Conservation (phyloP, 2,113 vertebrate genomes). For the Myrmecobius fasciatus region DNA sequence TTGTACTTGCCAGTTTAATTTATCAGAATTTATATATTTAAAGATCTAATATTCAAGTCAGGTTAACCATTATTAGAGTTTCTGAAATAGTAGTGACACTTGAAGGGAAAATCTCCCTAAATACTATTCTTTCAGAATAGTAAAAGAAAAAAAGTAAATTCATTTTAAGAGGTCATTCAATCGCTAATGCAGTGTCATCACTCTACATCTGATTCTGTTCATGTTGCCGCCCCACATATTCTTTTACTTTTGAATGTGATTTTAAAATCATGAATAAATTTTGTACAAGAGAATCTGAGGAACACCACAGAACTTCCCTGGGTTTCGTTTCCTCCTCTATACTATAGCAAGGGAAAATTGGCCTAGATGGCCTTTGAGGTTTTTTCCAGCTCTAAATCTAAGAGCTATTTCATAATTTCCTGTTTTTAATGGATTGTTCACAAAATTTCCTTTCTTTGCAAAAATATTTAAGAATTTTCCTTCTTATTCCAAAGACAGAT, state of each 20-base stretch:
- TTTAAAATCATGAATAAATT: neutral
- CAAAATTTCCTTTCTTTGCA: neutral
- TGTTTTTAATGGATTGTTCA: neutral
- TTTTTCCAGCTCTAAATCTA: neutral
- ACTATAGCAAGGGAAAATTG: neutral
- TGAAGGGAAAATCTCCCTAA: neutral
- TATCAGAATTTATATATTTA: neutral
- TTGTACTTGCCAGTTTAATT: neutral
- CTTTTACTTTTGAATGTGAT: slow-evolving; percentile 12
- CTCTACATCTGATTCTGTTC: slow-evolving; percentile 7
- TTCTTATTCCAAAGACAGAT: neutral
- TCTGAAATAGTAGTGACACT: neutral
- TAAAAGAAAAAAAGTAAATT: slow-evolving; percentile 12
- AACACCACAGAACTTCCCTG: neutral
- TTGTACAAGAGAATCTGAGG: neutral
- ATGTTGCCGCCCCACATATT: neutral
- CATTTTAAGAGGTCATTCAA: neutral
- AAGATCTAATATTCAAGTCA: neutral
- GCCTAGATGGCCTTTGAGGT: neutral
- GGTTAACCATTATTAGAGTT: neutral
- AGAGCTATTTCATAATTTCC: neutral
- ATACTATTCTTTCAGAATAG: too few species aligned
- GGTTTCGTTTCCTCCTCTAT: neutral
- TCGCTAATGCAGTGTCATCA: neutral
- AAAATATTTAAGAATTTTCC: neutral